Base-by-base conservation (phyloP, 2,888 invertebrate species). In the Amphipyra tragopoginis region DNA sequence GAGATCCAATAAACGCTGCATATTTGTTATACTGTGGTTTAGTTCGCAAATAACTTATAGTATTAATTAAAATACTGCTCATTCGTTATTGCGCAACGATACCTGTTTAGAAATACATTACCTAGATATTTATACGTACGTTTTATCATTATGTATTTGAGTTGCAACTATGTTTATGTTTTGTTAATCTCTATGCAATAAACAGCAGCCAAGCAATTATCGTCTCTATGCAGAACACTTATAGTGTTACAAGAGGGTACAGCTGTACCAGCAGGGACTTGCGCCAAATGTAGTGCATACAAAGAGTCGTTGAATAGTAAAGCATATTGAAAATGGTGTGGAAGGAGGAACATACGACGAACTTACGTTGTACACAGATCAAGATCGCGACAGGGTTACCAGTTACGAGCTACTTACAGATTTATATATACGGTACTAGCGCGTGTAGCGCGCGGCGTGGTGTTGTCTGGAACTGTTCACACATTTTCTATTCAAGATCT, bases 11-110 rank as follows among this genome's bases (percentile, higher is more conserved):
- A 15, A 55, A 44, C 29, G 36, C 29, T 38, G 38, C 3, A 38
- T 38, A 38, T 38, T 38, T 38, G 38, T n/a, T 8, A 38, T 29
- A 13, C 11, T 33, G 29, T 33, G 57, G 29, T 44, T 45, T 13
- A 40, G 13, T 9, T 13, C 5, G 33, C 13, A 33, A 13, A 44
- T 38, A 13, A 57, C 14, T 11, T 39, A 21, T 33, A n/a, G n/a
- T 21, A 40, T 10, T 14, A 33, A 39, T 34, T 7, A 39, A n/a
- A 15, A 13, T 44, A 5, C 38, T 10, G 40, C 39, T 15, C 8
- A 43, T 44, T 26, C 34, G n/a, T 9, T 45, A 21, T 21, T 9
- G 13, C 38, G 5, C 5, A 38, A 10, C 11, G 11, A 56, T 29
- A 10, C 2, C 29, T 55, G 13, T 36, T 13, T 13, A 50, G 9